phyloP scores from a whole-genome alignment of 2,113 vertebrate species.

The Formicarius rufipectus region DNA sequence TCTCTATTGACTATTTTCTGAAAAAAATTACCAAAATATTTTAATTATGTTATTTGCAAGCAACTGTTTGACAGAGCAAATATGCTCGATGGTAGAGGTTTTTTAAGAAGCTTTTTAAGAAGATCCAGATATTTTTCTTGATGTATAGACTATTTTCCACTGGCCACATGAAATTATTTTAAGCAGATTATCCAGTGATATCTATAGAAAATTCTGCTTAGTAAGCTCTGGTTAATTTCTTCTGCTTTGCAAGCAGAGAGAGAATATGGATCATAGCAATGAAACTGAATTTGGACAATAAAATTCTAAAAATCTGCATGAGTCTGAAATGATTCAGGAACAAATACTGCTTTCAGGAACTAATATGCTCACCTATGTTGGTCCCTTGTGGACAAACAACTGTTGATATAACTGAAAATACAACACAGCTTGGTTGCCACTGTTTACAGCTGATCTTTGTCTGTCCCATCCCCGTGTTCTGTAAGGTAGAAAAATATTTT shows the following conservation, averaged over 20 bases:
- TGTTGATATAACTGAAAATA: background rate
- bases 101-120: background rate
- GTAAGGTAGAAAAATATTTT: background rate
- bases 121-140: background rate
- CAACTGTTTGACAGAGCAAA: background rate
- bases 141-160: background rate
- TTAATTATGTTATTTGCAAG: background rate
- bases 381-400: background rate
- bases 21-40: background rate
- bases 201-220: slow-evolving; percentile 16
- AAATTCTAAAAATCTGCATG: background rate
- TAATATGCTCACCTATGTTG: background rate
- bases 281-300: background rate
- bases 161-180: background rate
- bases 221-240: slow-evolving; percentile 3
- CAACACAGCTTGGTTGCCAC: background rate
- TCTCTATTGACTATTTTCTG: background rate
- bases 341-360: slow-evolving; percentile 8
- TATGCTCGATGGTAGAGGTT: background rate
- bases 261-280: background rate
- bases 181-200: background rate
- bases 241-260: background rate
- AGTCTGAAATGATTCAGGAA: background rate
- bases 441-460: background rate
- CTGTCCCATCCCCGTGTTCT: background rate